Evolutionary conservation across 2,797 vertebrate species (phyloP), one percentile per base, ranked within the genome.

Genomic region (Microtus californicus): DNA sequence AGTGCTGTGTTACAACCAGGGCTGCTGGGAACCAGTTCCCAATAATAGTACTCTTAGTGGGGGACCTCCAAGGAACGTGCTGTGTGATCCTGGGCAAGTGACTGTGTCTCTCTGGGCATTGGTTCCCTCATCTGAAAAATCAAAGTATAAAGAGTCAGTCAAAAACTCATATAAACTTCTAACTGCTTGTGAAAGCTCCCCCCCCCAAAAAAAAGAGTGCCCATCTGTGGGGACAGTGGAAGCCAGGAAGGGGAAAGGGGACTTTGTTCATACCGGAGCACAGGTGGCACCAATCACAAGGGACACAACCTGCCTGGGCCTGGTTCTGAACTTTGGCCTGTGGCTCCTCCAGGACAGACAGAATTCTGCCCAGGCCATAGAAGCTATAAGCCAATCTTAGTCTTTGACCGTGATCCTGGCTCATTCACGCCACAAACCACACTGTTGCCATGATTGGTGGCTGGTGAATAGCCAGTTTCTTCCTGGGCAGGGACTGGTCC

Each of bases 341-440:
- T 37, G 67, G 51, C 54, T 51, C 85, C 34, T 73, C 77, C 51
- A 1, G 48, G 65, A 27, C 27, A 59, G 19, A 59, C 54, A 34
- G 27, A 31, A 31, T 31, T 74, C 37, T n/a, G 40, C 51, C 71
- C 7, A 34, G 4, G 51, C 45, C 81, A 45, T 82, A 43, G 81
- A 82, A 65, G 40, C 45, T 77, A 34, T 27, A 1, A 79, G 37
- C 37, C 51, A 71, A 61, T 25, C 65, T 81, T 31, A 37, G 71
- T 37, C 56, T 82, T 74, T 63, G n/a, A 15, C 73, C 40, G 3
- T 78, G 54, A 90, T 96, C 93, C 67, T 93, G 54, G 29, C n/a
- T 71, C 71, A 48, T 63, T 40, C 1, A 31, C 43, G 23, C 12
- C 65, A 51, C 23, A n/a, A 17, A 12, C 43, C 19, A 43, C 13